Conservation (phyloP, 2,797 vertebrate genomes). For the Anisognathus igniventris region DNA sequence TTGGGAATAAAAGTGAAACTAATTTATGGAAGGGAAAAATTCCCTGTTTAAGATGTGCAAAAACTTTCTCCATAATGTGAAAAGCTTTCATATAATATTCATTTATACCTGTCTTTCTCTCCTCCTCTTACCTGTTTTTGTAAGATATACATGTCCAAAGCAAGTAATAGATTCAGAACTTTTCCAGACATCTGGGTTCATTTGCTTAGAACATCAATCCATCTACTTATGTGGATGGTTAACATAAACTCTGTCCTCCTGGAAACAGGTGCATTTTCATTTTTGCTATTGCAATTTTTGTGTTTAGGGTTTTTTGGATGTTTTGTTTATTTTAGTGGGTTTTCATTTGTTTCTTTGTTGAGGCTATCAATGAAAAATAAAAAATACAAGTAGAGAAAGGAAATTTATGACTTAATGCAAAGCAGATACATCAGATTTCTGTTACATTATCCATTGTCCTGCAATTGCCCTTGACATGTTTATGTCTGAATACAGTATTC, state of each 20-base stretch:
- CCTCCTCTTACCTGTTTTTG: neutral
- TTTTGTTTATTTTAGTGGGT: neutral
- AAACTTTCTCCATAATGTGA: neutral
- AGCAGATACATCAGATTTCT: neutral
- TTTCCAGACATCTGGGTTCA: neutral
- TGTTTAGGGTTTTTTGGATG: rapidly evolving
- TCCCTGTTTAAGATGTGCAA: neutral
- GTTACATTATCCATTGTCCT: neutral
- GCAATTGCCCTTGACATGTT: neutral
- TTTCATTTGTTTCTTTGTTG: neutral
- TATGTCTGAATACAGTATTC: neutral
- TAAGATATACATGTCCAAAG: neutral
- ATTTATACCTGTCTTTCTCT: neutral
- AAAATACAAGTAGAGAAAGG: neutral
- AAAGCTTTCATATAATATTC: neutral
- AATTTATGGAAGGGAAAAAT: neutral
- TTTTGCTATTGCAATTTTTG: neutral
- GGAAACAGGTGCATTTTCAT: neutral
- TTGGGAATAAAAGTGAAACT: neutral
- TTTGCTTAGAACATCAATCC: neutral
- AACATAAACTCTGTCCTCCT: neutral
- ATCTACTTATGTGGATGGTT: neutral
- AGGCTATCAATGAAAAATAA: neutral
- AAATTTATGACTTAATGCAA: neutral
- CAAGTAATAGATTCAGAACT: neutral